Conservation (phyloP, 2,888 invertebrate genomes). For the Lepeophtheirus nordmannii region DNA sequence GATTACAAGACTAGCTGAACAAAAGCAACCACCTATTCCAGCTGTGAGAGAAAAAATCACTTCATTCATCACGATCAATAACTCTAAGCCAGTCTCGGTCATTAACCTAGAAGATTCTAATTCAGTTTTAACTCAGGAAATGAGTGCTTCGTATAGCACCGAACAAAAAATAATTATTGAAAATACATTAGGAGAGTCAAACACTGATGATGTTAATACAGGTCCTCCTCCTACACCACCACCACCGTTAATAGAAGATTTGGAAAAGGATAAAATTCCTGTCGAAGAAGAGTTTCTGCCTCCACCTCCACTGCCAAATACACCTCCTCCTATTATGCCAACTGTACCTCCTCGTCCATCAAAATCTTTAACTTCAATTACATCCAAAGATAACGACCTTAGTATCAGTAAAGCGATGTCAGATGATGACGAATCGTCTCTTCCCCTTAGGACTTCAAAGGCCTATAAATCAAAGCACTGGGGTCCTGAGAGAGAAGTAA, state of each 20-base stretch:
- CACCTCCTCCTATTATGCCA: background rate
- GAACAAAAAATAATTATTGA: background rate
- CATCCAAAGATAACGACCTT: background rate
- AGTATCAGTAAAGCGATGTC: too few species aligned
- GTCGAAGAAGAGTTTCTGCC: too few species aligned
- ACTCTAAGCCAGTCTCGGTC: too few species aligned
- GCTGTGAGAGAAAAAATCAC: too few species aligned
- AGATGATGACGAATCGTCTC: background rate
- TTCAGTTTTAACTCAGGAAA: background rate
- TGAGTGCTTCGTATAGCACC: background rate
- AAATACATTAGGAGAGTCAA: background rate
- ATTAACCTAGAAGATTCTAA: too few species aligned
- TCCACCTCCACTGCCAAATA: background rate
- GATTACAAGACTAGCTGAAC: conserved; percentile 16
- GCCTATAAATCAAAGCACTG: conserved; percentile 47
- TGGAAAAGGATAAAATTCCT: background rate
- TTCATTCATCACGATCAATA: too few species aligned
- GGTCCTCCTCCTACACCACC: background rate
- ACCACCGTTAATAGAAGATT: background rate
- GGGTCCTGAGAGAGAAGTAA: conserved; percentile 63
- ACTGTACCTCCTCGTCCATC: background rate
- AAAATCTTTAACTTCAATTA: too few species aligned
- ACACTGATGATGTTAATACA: background rate
- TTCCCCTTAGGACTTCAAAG: conserved; percentile 5
- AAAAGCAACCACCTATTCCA: background rate